Evolutionary conservation across 2,888 invertebrate genomes (phyloP), one percentile per base, ranked within the genome.

Genomic region (Melolontha melolontha): DNA sequence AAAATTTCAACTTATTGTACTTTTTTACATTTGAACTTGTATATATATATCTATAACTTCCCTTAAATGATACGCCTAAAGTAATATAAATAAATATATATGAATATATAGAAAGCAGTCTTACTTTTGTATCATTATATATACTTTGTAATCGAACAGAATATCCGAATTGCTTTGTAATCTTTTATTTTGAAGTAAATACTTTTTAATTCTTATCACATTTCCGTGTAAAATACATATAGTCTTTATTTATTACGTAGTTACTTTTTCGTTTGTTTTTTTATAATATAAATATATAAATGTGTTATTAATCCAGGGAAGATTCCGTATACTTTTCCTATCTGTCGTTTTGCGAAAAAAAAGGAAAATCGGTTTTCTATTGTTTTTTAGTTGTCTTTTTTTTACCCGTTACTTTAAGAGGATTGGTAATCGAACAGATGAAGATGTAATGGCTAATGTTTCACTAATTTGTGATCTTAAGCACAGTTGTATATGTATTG

Each of bases 401-500:
- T 62, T 62, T 47, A 47, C 29, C n/a, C 57, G 57, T 42, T 65
- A 52, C 14, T 54, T 54, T 54, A 62, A 62, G 27, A 59, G 44
- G 34, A 62, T 41, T 59, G 59, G 59, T 47, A 22, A 59, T 17
- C 49, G 22, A 54, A 22, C 29, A 44, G 42, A 54, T 47, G 42
- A 55, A 57, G 47, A 66, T 50, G 40, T 66, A 54, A 67, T 12
- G 54, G 64, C 59, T 16, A 44, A 64, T 40, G 54, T 51, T 64
- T 64, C 52, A 64, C 52, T 54, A 44, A 80, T 79, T 79, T 80
- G 79, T 78, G 77, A 78, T 77, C 75, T 64, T 72, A 76, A 75
- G 75, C 80, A 79, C 79, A 80, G 79, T 78, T 78, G 74, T 66
- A 55, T 76, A 75, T 78, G 82, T 82, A 82, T 79, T 82, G 82